Base-by-base conservation (phyloP, 2,113 vertebrate species). In the Bos javanicus region DNA sequence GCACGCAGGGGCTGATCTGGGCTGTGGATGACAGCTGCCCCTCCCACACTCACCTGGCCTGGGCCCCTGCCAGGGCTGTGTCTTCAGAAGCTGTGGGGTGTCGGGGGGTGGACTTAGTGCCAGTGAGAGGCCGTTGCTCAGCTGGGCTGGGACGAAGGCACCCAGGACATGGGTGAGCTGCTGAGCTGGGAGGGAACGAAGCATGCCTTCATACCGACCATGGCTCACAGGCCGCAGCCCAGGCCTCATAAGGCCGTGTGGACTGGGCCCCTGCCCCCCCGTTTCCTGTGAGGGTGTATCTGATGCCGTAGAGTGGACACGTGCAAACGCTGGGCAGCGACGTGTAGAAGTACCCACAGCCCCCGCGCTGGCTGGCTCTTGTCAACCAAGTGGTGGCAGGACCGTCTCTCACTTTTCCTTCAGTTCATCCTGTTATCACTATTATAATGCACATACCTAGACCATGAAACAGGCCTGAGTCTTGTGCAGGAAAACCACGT, bases 11-110 rank as follows among this genome's bases (percentile, higher is more conserved):
- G 21, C 67, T 52, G 39, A 19, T 46, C 76, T 74, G 46, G 50
- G 64, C 89, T 43, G 6, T 67, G 48, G 81, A 39, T 5, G 21
- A 39, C 6, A 19, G 81, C 46, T 3, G 2, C 21, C 85, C 60
- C 52, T 28, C 14, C 67, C 33, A 97, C 74, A 93, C 82, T 98
- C 57, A 80, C 93, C 80, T 96, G 86, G 43, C 50, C 91, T 91
- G 80, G 59, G 82, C 84, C 48, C 74, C 50, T 7, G 60, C 95
- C 33, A 83, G 54, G 56, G 28, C 50, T 60, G 74, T 17, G 54
- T 84, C 74, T 93, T 23, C 30, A 74, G 60, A 48, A 39, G 33
- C 36, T 52, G 28, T 81, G 39, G 6, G 43, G 39, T 54, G 54
- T 67, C 39, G 88, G 33, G 14, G 74, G 52, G 76, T 71, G 89